Evolutionary conservation across 2,888 invertebrate genomes (phyloP).

Genomic region (Candidula unifasciata): DNA sequence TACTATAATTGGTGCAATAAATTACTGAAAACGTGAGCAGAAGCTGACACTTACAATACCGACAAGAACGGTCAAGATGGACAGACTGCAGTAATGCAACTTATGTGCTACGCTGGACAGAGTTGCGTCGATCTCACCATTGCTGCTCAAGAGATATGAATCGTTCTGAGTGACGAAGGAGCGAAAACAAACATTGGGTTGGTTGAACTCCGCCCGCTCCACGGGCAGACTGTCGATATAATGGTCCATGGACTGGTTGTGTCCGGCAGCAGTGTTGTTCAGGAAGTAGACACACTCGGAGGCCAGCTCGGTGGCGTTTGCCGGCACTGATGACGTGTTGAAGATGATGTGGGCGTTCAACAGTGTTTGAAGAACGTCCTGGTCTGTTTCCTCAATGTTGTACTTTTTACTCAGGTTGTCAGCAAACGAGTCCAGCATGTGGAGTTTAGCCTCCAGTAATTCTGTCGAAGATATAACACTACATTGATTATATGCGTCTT

Average conservation of each 20-base stretch:
- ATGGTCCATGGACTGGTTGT: not conserved
- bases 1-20: not conserved
- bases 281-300: constrained; percentile 18
- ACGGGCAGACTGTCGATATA: not conserved
- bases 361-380: constrained; percentile 12
- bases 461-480: not conserved
- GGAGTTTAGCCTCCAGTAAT: constrained; percentile 6
- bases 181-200: not conserved
- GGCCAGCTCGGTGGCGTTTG: not conserved
- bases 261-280: constrained; percentile 28
- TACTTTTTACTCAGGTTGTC: constrained; percentile 16
- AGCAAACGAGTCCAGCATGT: constrained; percentile 26
- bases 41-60: constrained; percentile 56
- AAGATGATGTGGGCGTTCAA: constrained; percentile 37
- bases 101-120: constrained; percentile 65
- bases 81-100: constrained; percentile 67
- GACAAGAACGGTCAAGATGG: constrained; percentile 66
- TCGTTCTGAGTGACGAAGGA: not conserved
- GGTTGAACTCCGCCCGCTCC: no score
- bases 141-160: not conserved
- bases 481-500: no score
- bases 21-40: not conserved
- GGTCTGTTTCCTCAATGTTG: not conserved
- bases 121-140: constrained; percentile 51
- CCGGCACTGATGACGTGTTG: not conserved